Conservation (phyloP, 2,888 invertebrate species). For the Xanthia togata region DNA sequence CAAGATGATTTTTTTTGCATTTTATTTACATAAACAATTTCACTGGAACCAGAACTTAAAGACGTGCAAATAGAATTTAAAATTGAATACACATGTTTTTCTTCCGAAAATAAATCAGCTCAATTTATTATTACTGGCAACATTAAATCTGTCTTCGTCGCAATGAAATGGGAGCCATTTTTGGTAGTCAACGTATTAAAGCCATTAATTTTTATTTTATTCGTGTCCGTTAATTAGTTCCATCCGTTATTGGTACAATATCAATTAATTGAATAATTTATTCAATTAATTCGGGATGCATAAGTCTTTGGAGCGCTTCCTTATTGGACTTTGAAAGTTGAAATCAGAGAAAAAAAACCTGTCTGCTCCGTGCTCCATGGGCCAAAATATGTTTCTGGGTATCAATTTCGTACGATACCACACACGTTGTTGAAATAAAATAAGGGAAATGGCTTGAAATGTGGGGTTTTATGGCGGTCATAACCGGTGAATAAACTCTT, state of each 20-base stretch:
- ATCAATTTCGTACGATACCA: slow-evolving; percentile 36
- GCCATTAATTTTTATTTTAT: slow-evolving; percentile 50
- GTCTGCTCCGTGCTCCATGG: not conserved
- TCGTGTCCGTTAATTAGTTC: slow-evolving; percentile 51
- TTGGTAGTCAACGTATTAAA: slow-evolving; percentile 58
- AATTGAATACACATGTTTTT: slow-evolving; percentile 1
- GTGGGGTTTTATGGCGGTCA: not conserved
- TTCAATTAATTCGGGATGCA: slow-evolving; percentile 48
- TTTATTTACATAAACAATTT: slow-evolving; percentile 24
- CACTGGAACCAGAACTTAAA: slow-evolving; percentile 25
- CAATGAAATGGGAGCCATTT: slow-evolving; percentile 60
- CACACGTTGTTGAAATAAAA: slow-evolving; percentile 48
- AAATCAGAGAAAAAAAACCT: slow-evolving; percentile 2
- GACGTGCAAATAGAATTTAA: not conserved
- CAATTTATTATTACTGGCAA: slow-evolving; percentile 63
- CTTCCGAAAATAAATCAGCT: slow-evolving; percentile 54
- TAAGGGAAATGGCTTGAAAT: slow-evolving; percentile 5
- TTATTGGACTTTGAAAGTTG: slow-evolving; percentile 22
- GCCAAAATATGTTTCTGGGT: slow-evolving; percentile 18
- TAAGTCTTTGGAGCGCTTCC: slow-evolving; percentile 41
- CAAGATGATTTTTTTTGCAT: slow-evolving; percentile 26
- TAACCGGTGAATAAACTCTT: not conserved
- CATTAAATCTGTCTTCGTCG: slow-evolving; percentile 64
- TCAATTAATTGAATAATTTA: slow-evolving; percentile 61
- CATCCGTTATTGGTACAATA: slow-evolving; percentile 61